Evolutionary conservation across 2,113 vertebrate species (phyloP).

Genomic region (Mixornis gularis): DNA sequence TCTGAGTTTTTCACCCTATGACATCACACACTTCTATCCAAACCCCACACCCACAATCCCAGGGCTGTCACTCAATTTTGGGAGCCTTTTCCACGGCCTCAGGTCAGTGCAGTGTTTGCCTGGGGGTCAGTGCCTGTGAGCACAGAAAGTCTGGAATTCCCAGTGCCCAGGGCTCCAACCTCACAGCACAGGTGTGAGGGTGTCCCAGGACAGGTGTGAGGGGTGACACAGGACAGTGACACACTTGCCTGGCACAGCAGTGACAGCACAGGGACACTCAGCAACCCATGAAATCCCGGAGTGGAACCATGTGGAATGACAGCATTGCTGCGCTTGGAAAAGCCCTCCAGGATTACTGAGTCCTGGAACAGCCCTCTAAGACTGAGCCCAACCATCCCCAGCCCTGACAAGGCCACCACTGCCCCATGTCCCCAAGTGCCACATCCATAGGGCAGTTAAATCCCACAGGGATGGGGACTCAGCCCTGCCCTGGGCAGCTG

Average conservation of each 20-base stretch:
- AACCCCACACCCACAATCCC: too few species aligned
- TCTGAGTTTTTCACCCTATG: too few species aligned
- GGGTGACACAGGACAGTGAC: neutral
- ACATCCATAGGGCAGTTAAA: neutral
- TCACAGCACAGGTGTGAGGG: neutral
- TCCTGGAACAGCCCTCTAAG: too few species aligned
- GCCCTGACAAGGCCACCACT: neutral
- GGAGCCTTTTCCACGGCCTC: too few species aligned
- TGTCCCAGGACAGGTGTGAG: neutral
- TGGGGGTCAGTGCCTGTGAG: too few species aligned
- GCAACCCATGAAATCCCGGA: fast-evolving
- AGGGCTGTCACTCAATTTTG: too few species aligned
- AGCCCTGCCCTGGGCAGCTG: neutral
- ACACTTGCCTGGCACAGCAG: neutral
- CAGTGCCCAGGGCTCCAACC: too few species aligned
- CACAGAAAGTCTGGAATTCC: too few species aligned
- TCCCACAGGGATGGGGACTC: neutral
- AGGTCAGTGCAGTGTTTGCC: too few species aligned
- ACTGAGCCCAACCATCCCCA: neutral
- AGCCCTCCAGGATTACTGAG: neutral
- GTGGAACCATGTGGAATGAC: neutral
- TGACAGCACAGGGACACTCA: neutral
- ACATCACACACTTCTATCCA: too few species aligned
- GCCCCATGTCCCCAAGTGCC: neutral
- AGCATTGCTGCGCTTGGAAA: neutral